These are phyloP conservation scores for Notolepis coatsorum DNA, from an alignment of 2,797 vertebrate species.

Conservation along the genomic window DNA sequence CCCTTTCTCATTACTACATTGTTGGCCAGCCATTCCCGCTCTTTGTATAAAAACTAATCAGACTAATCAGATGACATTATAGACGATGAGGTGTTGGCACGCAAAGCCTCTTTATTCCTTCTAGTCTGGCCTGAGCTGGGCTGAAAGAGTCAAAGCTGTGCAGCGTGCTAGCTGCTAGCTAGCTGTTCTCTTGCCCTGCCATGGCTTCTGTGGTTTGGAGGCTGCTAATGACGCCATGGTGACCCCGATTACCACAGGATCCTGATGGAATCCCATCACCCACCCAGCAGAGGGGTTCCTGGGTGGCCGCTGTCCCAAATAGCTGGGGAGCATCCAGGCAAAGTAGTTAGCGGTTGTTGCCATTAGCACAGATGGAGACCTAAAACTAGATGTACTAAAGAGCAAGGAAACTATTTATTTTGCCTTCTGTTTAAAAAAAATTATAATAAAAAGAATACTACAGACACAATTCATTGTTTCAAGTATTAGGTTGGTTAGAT, in stretches of 20 bases:
- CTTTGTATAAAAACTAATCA: slow-evolving; percentile 63
- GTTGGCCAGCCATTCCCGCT: slow-evolving; percentile 51
- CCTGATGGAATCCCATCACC: no score
- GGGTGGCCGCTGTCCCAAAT: no score
- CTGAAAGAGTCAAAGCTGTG: not conserved
- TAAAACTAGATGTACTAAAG: no score
- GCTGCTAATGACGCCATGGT: slow-evolving; percentile 13
- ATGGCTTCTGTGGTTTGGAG: not conserved
- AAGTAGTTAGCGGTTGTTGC: slow-evolving; percentile 4
- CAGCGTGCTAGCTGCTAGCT: not conserved
- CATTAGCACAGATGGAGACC: not conserved
- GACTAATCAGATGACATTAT: slow-evolving; percentile 51
- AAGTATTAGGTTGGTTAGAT: no score
- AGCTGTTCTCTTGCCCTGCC: not conserved
- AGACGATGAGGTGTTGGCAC: slow-evolving; percentile 57
- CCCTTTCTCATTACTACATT: slow-evolving; percentile 54
- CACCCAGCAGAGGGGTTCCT: no score
- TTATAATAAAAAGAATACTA: no score
- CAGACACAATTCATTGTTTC: no score
- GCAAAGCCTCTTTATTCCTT: slow-evolving; percentile 37
- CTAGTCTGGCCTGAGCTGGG: slow-evolving; percentile 5
- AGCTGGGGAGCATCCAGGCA: not conserved
- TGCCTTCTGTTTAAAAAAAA: no score
- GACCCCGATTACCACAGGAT: slow-evolving; percentile 8
- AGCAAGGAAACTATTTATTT: no score